phyloP scores from a whole-genome alignment of 2,888 invertebrate species.

The Adela reaumurella region DNA sequence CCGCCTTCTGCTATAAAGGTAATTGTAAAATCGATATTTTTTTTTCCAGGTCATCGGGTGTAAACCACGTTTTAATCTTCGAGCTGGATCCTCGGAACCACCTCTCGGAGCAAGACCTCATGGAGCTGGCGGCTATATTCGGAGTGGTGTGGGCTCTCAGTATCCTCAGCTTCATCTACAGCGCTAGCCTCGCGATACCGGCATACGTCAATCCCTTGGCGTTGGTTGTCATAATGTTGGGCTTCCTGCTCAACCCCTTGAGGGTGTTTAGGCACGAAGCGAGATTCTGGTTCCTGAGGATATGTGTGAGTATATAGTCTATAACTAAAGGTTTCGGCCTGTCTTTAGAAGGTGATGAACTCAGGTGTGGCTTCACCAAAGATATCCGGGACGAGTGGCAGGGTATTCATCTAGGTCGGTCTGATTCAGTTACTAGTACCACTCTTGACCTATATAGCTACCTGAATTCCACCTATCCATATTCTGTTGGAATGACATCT shows the following conservation, averaged over 20 bases:
- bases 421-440: too few species aligned
- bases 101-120: slow-evolving; percentile 88
- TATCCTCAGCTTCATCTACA: slow-evolving; percentile 75
- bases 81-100: slow-evolving; percentile 95
- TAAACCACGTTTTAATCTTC: slow-evolving; percentile 96
- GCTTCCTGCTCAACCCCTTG: slow-evolving; percentile 89
- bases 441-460: too few species aligned
- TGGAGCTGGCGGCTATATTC: slow-evolving; percentile 90
- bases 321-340: background rate
- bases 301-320: slow-evolving; percentile 64
- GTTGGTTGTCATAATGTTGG: slow-evolving; percentile 73
- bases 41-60: slow-evolving; percentile 75
- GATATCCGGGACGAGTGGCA: too few species aligned
- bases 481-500: too few species aligned
- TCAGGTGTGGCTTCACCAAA: too few species aligned
- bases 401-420: too few species aligned
- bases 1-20: too few species aligned
- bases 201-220: slow-evolving; percentile 89
- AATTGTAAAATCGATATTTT: too few species aligned
- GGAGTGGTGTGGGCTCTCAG: slow-evolving; percentile 94
- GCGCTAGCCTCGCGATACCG: slow-evolving; percentile 82
- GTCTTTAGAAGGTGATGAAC: too few species aligned
- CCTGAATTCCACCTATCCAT: too few species aligned
- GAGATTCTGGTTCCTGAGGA: slow-evolving; percentile 88
- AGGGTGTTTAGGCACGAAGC: slow-evolving; percentile 90